Evolutionary conservation across 2,888 invertebrate species (phyloP), one percentile per base, ranked within the genome.

Genomic region (Griposia aprilina): DNA sequence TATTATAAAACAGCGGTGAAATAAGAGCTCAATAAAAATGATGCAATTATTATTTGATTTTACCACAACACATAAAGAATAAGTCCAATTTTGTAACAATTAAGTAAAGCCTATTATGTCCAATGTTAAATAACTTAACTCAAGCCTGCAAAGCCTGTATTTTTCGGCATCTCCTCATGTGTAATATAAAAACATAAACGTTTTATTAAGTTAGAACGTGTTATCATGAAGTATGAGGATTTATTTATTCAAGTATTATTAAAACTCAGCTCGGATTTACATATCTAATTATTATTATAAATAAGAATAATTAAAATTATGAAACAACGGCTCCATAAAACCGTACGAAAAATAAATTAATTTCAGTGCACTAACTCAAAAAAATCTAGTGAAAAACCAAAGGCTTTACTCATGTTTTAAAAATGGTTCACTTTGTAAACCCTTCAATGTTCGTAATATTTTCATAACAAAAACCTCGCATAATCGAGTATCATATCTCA

Each of bases 401-500:
- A 72, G 45, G 20, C 65, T 73, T 68, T 15, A 50, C 63, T 70
- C n/a, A 55, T 73, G 13, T 66, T 86, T 84, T 79, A 79, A 91
- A 90, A 89, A 91, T 87, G 86, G 86, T 81, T 62, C 81, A 75
- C 86, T 81, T 62, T 15, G 76, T 80, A 82, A 85, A 87, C 87
- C 86, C 87, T 83, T 86, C 88, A 88, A 77, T 75, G 63, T 76
- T 83, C 69, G 83, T 89, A 85, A 87, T 86, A 92, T 93, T 91
- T 93, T 92, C 90, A 90, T 90, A 91, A 90, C 86, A 90, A 88
- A 89, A 91, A 89, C 80, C 62, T 81, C 83, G 82, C 86, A 76
- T 88, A 91, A 82, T 85, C 82, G 83, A 85, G 85, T 88, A 90
- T 92, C 90, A 92, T 91, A 93, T 93, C 91, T 91, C 90, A 91